phyloP scores from a whole-genome alignment of 2,797 vertebrate genomes.

The Sebastes trivittatus region DNA sequence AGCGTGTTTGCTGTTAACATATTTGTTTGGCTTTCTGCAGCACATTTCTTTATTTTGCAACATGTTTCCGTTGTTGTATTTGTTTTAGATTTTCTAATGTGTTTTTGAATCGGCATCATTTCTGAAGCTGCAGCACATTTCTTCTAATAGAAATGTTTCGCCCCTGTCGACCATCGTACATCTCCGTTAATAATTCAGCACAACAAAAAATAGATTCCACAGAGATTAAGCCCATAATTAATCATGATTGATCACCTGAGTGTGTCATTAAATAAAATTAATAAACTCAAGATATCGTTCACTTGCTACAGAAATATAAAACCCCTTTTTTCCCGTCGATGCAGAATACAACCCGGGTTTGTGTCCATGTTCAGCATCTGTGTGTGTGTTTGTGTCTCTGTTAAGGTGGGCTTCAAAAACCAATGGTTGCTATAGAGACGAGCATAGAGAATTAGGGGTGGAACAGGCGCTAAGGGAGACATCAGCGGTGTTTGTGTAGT shows the following conservation, averaged over 20 bases:
- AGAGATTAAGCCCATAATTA: not conserved
- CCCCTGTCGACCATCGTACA: not conserved
- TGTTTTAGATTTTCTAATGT: not conserved
- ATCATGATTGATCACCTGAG: not conserved
- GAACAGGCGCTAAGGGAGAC: constrained; percentile 60
- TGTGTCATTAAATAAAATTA: not conserved
- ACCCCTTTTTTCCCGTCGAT: not conserved
- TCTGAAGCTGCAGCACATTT: not conserved
- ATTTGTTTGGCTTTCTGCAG: not conserved
- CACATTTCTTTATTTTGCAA: not conserved
- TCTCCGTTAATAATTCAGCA: not conserved
- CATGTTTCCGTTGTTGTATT: not conserved
- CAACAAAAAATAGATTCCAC: not conserved
- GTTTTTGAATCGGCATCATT: not conserved
- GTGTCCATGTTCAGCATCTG: not conserved
- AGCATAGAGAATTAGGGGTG: constrained; percentile 59
- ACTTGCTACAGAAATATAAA: not conserved
- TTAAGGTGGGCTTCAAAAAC: constrained; percentile 53
- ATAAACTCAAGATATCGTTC: not conserved
- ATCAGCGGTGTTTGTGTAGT: constrained; percentile 57
- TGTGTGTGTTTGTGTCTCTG: constrained; percentile 1
- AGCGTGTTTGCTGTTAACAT: not conserved
- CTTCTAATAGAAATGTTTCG: not conserved
- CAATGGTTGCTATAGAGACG: constrained; percentile 78
- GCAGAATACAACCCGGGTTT: constrained; percentile 7